Conservation (phyloP, 2,113 vertebrate species). For the Ameiurus melas region DNA sequence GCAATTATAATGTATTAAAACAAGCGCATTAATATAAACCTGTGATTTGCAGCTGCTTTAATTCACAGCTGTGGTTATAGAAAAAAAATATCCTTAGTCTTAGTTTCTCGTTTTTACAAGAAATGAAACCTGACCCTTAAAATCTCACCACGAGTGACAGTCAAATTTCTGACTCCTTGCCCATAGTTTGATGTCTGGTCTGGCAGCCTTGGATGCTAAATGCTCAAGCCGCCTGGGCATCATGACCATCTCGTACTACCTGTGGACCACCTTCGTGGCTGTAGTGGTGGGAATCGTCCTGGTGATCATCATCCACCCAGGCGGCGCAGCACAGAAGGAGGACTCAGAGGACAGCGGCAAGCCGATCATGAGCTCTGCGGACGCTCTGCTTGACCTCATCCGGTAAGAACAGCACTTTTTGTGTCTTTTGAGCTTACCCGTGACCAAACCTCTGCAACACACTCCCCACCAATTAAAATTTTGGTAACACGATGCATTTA, state of each 20-base stretch:
- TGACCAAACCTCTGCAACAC: neutral
- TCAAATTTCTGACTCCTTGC: neutral
- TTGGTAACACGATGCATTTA: neutral
- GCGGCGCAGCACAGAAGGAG: conserved; percentile 92
- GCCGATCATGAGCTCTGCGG: conserved; percentile 94
- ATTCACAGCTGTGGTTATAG: no score
- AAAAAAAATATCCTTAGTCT: no score
- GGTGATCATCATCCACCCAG: conserved; percentile 95
- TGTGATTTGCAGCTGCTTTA: no score
- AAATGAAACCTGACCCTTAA: neutral
- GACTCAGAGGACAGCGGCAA: conserved; percentile 84
- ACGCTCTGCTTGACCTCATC: conserved; percentile 93
- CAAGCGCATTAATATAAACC: no score
- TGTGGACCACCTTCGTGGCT: conserved; percentile 97
- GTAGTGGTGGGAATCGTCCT: conserved; percentile 95
- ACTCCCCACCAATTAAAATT: neutral
- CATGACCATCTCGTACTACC: conserved; percentile 95
- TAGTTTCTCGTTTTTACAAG: neutral
- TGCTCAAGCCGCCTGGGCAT: conserved; percentile 94
- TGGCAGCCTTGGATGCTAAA: conserved; percentile 94
- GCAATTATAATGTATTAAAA: no score
- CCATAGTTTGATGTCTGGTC: conserved; percentile 90
- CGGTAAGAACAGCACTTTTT: conserved; percentile 73
- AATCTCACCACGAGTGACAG: neutral
- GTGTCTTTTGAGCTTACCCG: neutral